Conservation (phyloP, 2,797 vertebrate species). For the Capromys pilorides region DNA sequence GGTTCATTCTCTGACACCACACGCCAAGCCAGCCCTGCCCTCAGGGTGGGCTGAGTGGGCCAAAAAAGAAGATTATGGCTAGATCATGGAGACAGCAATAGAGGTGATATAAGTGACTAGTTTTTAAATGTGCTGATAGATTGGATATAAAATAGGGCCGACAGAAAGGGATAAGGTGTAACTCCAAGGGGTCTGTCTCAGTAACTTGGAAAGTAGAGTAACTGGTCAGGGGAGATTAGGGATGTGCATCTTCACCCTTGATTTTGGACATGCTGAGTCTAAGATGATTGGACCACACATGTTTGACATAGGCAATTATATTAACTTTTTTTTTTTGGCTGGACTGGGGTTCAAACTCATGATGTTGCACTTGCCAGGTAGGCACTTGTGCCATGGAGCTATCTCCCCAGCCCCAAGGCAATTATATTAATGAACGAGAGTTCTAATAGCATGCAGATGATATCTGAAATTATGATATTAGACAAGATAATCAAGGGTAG, state of each 20-base stretch:
- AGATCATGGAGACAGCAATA: not conserved
- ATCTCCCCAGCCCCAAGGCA: no score
- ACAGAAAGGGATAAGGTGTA: not conserved
- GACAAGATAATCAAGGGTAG: not conserved
- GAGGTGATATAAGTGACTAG: not conserved
- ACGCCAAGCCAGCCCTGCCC: no score
- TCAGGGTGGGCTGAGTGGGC: no score
- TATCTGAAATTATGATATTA: not conserved
- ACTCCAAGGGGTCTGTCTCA: not conserved
- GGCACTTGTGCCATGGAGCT: no score
- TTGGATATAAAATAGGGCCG: not conserved
- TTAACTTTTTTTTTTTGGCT: no score
- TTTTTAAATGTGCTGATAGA: not conserved
- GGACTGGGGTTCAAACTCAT: no score
- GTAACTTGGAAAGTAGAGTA: conserved; percentile 41
- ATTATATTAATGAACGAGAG: no score
- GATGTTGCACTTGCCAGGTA: no score
- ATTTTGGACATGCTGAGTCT: not conserved
- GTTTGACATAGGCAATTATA: not conserved
- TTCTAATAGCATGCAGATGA: not conserved
- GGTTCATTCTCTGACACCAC: no score
- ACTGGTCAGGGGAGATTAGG: not conserved
- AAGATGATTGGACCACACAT: not conserved
- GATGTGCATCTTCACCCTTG: not conserved
- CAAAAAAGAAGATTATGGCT: not conserved